Base-by-base conservation (phyloP, 1,140 invertebrate species). In the Rhopalosiphum padi region DNA sequence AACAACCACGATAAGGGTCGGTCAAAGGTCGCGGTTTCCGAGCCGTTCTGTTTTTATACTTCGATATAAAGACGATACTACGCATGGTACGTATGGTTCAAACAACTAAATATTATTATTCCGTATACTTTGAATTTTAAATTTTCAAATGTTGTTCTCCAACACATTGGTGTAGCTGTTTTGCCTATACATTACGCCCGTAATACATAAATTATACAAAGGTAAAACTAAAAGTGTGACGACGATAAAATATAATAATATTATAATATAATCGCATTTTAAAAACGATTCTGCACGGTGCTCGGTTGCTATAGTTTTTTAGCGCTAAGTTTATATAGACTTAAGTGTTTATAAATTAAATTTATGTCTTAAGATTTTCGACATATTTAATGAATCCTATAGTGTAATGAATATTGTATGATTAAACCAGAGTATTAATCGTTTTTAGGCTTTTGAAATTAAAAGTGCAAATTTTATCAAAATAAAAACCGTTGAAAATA, bases 181-280 rank as follows among this genome's bases (percentile, higher is more conserved):
- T n/a, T 77, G 60, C 60, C 30, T 77, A 77, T 77, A 77, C 15
- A 77, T 77, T 35, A 77, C 60, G 60, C 60, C 60, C 60, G 5
- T 18, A n/a, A 77, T 77, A 77, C n/a, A n/a, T 77, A 77, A n/a
- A 77, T 77, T 77, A 15, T n/a, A 1, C 15, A 77, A n/a, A 77
- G 60, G 60, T 77, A 77, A 77, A n/a, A 77, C n/a, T 77, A 77
- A 77, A 68, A n/a, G 60, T 77, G 30, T 77, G 30, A 77, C n/a
- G 60, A 77, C 11, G 60, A 77, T 77, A 77, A 77, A 77, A 77
- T 77, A 77, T 77, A 77, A 77, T 77, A 77, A 77, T 77, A 68
- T 41, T 77, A n/a, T 41, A 41, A 41, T n/a, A 68, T 77, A 77
- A 77, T 77, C 9, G 60, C 60, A 77, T 77, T 77, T 77, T 77